A percentile compares a stretch with the other conserved stretches of the same genome.
These are phyloP conservation scores for Embidobia sp. DNA, from an alignment of 2,888 invertebrate species.

Conservation along the genomic window DNA sequence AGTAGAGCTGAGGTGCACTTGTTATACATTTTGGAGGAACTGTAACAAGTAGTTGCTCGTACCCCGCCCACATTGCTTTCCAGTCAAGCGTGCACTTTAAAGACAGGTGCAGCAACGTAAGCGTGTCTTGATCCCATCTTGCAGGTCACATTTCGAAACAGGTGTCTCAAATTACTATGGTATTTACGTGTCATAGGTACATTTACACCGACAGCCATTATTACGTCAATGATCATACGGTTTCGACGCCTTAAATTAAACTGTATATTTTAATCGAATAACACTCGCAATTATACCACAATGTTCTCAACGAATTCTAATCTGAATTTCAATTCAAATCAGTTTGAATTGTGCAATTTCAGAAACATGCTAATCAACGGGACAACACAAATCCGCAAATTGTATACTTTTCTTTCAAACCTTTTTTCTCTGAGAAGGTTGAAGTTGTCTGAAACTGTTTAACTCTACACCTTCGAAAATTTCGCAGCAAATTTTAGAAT, in stretches of 20 bases:
- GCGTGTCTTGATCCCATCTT: constrained; percentile 55
- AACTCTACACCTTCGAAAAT: too few relatives aligned
- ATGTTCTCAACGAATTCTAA: too few relatives aligned
- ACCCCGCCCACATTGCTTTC: constrained; percentile 38
- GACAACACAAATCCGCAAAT: too few relatives aligned
- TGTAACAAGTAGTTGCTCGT: constrained; percentile 17
- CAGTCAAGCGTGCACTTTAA: constrained; percentile 50
- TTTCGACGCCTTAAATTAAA: constrained; percentile 6
- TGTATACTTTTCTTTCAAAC: too few relatives aligned
- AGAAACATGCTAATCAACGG: too few relatives aligned
- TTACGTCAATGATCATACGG: constrained; percentile 13
- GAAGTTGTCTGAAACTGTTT: too few relatives aligned
- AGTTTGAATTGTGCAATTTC: too few relatives aligned
- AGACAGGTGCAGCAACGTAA: constrained; percentile 55
- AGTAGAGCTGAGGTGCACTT: not conserved
- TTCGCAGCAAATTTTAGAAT: too few relatives aligned
- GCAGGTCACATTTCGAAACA: constrained; percentile 57
- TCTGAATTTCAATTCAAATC: too few relatives aligned
- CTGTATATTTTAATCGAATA: not conserved
- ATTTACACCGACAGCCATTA: constrained; percentile 16
- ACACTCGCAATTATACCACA: not conserved
- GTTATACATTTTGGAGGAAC: constrained; percentile 39
- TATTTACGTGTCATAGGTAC: constrained; percentile 24
- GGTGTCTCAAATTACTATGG: constrained; percentile 49
- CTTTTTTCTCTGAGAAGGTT: too few relatives aligned